Evolutionary conservation across 2,113 vertebrate genomes (phyloP).

Genomic region (Lamprotornis superbus): DNA sequence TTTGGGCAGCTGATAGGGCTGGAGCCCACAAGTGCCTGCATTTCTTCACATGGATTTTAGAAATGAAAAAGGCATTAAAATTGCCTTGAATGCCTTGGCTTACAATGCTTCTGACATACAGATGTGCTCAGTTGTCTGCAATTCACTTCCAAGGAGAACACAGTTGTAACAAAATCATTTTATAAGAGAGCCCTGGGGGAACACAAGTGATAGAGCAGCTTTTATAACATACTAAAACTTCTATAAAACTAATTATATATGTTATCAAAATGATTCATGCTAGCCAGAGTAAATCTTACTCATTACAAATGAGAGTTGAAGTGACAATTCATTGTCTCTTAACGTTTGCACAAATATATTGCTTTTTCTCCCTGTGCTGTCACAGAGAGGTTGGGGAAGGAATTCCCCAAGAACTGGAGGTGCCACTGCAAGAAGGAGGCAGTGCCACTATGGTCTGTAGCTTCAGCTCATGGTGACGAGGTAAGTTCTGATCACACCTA

Average conservation of each 20-base stretch:
- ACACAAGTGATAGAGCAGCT: not conserved
- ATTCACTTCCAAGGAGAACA: not conserved
- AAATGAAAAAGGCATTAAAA: not conserved
- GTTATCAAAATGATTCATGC: slow-evolving; percentile 53
- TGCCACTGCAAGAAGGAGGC: not conserved
- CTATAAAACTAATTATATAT: slow-evolving; percentile 34
- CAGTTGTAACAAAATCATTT: not conserved
- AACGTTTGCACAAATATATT: not conserved
- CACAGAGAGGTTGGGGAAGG: not conserved
- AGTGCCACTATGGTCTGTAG: accelerated
- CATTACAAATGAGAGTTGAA: not conserved
- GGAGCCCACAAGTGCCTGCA: not conserved
- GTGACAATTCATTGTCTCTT: not conserved
- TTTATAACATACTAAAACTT: slow-evolving; percentile 19
- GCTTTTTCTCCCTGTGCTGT: not conserved
- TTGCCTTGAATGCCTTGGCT: not conserved
- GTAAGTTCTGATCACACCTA: not conserved
- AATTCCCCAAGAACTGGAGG: not conserved
- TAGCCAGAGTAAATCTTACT: not conserved
- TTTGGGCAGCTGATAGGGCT: not conserved
- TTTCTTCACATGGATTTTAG: not conserved
- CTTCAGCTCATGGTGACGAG: not conserved
- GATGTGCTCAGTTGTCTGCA: not conserved
- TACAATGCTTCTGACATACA: not conserved
- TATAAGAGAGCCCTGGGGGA: not conserved